These are phyloP conservation scores for Syritta pipiens DNA, from an alignment of 2,888 invertebrate species.

Conservation along the genomic window DNA sequence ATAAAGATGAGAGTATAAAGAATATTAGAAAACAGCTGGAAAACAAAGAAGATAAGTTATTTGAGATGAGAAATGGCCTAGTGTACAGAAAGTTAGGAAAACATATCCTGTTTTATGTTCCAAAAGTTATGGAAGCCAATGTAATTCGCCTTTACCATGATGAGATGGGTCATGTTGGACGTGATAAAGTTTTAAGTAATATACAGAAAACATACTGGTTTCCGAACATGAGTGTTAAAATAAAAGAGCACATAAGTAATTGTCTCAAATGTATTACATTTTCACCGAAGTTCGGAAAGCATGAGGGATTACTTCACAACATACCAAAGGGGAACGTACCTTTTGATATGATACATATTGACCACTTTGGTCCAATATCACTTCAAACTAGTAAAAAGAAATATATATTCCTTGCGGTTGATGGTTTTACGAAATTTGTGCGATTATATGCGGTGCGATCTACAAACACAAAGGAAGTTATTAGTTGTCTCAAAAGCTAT, in stretches of 20 bases:
- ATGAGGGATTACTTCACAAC: too few species aligned
- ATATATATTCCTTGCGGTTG: slow-evolving; percentile 24
- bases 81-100: too few species aligned
- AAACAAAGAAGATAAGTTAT: too few species aligned
- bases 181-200: slow-evolving; percentile 17
- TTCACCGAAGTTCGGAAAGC: too few species aligned
- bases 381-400: neutral
- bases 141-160: too few species aligned
- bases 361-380: slow-evolving; percentile 45
- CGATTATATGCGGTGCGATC: slow-evolving; percentile 21
- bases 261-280: too few species aligned
- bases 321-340: slow-evolving; percentile 1
- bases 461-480: neutral
- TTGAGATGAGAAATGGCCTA: too few species aligned
- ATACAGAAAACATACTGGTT: slow-evolving; percentile 33
- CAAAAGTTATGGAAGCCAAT: too few species aligned
- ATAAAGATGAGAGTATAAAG: slow-evolving; percentile 6
- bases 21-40: slow-evolving; percentile 14
- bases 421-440: slow-evolving; percentile 49
- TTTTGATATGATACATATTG: slow-evolving; percentile 65
- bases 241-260: too few species aligned
- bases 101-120: too few species aligned
- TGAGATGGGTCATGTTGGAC: slow-evolving; percentile 30
- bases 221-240: too few species aligned
- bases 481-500: neutral